Percentiles rank a stretch among this genome's conserved stretches.
These are phyloP conservation scores for Danionella dracula DNA, from an alignment of 2,797 vertebrate species.

Conservation along the genomic window DNA sequence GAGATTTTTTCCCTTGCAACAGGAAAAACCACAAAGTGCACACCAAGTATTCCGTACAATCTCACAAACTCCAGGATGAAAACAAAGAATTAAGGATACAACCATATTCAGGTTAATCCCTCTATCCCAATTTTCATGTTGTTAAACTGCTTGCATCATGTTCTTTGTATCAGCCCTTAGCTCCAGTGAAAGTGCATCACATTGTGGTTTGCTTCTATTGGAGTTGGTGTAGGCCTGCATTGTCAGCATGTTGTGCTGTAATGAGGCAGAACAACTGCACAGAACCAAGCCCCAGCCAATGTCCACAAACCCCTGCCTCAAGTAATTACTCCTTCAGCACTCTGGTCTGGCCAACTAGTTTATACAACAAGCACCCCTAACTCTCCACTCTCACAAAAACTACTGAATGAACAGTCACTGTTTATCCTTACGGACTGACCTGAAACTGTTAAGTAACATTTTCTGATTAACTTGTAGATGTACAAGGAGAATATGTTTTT, in stretches of 20 bases:
- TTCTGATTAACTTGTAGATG: too few relatives aligned
- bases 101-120: background rate
- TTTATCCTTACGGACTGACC: background rate
- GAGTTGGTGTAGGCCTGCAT: conserved; percentile 49
- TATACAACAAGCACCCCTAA: conserved; percentile 27
- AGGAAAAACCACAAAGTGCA: too few relatives aligned
- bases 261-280: conserved; percentile 49
- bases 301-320: conserved; percentile 51
- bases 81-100: conserved; percentile 1
- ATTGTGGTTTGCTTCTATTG: conserved; percentile 53
- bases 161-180: conserved; percentile 33
- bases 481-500: too few relatives aligned
- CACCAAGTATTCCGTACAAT: background rate
- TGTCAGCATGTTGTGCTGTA: conserved; percentile 58
- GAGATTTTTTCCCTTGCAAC: too few relatives aligned
- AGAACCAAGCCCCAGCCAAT: conserved; percentile 53
- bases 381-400: background rate
- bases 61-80: background rate
- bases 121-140: conserved; percentile 30
- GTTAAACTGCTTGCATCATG: conserved; percentile 30
- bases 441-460: too few relatives aligned
- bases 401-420: background rate
- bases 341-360: conserved; percentile 36
- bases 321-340: conserved; percentile 57
- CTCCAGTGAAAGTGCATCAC: conserved; percentile 41